A percentile compares a stretch with the other conserved stretches of the same genome.
Evolutionary conservation across 2,113 vertebrate species (phyloP).

Genomic region (Nanorana parkeri): DNA sequence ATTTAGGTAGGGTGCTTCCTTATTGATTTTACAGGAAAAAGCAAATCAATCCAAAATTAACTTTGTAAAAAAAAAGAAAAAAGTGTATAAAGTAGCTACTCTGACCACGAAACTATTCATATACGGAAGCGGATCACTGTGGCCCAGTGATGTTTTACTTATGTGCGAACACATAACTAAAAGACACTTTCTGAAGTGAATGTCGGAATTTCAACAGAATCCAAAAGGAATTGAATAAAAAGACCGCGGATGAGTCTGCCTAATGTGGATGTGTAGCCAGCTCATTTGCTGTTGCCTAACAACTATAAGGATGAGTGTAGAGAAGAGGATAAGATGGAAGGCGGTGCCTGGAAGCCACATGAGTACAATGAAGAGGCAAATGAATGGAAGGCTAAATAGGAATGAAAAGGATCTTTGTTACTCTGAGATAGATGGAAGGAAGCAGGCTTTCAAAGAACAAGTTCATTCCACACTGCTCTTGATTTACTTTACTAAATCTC

Average conservation of each 20-base stretch:
- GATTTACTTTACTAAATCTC: constrained; percentile 7
- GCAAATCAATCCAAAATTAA: no score
- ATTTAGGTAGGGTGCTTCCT: no score
- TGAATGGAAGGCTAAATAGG: constrained; percentile 51
- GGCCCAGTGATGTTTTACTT: background rate
- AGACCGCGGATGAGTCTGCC: constrained; percentile 60
- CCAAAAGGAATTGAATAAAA: constrained; percentile 49
- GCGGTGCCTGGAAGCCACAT: constrained; percentile 60
- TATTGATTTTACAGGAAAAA: no score
- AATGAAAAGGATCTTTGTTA: constrained; percentile 65
- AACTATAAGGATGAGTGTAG: constrained; percentile 62
- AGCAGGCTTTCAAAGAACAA: constrained; percentile 57
- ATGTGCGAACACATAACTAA: background rate
- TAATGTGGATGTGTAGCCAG: constrained; percentile 61
- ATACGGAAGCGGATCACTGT: background rate
- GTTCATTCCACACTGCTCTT: constrained; percentile 34
- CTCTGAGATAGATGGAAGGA: constrained; percentile 61
- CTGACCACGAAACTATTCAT: no score
- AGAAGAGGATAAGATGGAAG: constrained; percentile 20
- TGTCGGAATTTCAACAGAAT: constrained; percentile 50
- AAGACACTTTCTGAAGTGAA: background rate
- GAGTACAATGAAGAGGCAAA: constrained; percentile 57
- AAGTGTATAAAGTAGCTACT: background rate
- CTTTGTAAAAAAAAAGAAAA: no score
- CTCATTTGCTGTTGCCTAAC: constrained; percentile 65